Evolutionary conservation across 2,888 invertebrate species (phyloP), one percentile per base, ranked within the genome.

Genomic region (Macrosoma leucophasiata): DNA sequence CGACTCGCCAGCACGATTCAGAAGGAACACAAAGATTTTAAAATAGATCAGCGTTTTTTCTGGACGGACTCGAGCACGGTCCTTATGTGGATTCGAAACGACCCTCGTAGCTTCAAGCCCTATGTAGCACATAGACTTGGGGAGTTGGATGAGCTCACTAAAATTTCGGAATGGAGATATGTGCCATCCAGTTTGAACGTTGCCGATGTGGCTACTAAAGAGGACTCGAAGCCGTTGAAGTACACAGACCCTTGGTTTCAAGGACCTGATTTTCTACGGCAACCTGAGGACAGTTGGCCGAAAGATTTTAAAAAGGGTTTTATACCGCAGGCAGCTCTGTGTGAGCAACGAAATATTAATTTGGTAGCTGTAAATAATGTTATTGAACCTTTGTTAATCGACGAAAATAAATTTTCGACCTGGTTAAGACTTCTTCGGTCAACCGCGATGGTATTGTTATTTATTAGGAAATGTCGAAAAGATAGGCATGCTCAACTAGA

Each of bases 1-100:
- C 21, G 33, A 4, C 27, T 33, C 4, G 27, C 33, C 8, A 22
- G 6, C 13, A 22, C 22, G 9, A 15, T 33, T 8, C 20, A 27
- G 12, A 27, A 13, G 15, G 27, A 33, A 17, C 33, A 33, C 12
- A 27, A 27, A n/a, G 12, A 21, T 27, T 4, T 33, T 13, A 21
- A 13, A 7, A 11, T 21, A 11, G 13, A 21, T 7, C 13, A 37
- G 12, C 23, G 33, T 9, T 33, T 27, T 18, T 29, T 33, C 13
- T 37, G 33, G 37, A 33, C 37, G 6, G 37, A 36, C 19, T 31
- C 36, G 1, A 31, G 23, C 14, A 32, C 36, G 7, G 36, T 32
- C 3, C 18, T 35, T 4, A 13, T 19, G 11, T 36, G 31, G 36
- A 20, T 36, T 8, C 21, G 31, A 3, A 31, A 31, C 15, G 36